Evolutionary conservation across 1,140 invertebrate genomes (phyloP).

Genomic region (Rhyzopertha dominica): DNA sequence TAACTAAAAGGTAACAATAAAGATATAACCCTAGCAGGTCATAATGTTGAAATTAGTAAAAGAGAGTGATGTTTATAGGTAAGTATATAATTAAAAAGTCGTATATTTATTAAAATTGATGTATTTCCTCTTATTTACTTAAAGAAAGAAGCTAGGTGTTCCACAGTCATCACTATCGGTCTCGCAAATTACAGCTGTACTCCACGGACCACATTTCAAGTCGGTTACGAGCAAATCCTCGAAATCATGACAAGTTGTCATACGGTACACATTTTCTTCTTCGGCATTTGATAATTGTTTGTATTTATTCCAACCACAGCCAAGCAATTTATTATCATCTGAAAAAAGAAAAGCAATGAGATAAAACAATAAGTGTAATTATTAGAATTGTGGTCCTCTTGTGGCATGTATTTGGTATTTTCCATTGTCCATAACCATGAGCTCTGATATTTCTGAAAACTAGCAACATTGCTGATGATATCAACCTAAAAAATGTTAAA

Average conservation of each 20-base stretch:
- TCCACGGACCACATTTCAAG: conserved; percentile 41
- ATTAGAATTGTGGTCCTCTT: no score
- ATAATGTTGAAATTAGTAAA: no score
- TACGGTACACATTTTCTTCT: conserved; percentile 24
- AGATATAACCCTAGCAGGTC: no score
- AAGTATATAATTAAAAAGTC: no score
- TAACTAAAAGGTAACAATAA: no score
- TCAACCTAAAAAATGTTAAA: conserved; percentile 3
- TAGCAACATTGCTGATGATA: conserved; percentile 8
- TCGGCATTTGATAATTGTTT: conserved; percentile 58
- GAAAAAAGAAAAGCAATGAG: conserved; percentile 36
- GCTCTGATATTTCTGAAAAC: conserved; percentile 1
- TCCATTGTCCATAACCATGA: no score
- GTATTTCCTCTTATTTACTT: no score
- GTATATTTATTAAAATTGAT: no score
- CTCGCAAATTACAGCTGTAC: conserved; percentile 15
- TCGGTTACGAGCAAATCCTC: conserved; percentile 19
- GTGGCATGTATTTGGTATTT: no score
- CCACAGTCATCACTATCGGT: no score
- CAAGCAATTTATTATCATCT: conserved; percentile 60
- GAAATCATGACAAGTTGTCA: conserved; percentile 30
- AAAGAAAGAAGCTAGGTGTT: no score
- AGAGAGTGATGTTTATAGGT: no score
- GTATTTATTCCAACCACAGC: conserved; percentile 68
- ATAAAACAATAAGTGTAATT: conserved; percentile 9